These are phyloP conservation scores for Tetragnatha montana DNA, from an alignment of 2,888 invertebrate species.

Conservation along the genomic window DNA sequence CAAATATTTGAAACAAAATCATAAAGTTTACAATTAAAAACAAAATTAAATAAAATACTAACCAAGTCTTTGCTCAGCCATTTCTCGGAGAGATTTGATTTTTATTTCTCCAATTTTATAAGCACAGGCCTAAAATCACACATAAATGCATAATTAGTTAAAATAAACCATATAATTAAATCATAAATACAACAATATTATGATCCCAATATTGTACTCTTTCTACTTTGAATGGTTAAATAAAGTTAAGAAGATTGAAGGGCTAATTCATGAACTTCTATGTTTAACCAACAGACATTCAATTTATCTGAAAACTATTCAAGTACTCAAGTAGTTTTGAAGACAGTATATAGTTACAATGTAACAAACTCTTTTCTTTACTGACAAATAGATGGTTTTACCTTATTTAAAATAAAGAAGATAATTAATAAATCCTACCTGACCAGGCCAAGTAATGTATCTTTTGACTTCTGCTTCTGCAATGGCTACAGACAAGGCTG, in stretches of 20 bases:
- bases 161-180: too few species aligned
- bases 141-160: neutral
- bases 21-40: too few species aligned
- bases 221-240: too few species aligned
- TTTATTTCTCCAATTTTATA: conserved; percentile 75
- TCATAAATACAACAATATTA: too few species aligned
- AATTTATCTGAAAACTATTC: too few species aligned
- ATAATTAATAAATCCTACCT: conserved; percentile 65
- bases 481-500: conserved; percentile 72
- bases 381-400: neutral
- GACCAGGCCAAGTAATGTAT: conserved; percentile 75
- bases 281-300: too few species aligned
- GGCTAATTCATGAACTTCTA: too few species aligned
- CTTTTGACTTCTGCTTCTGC: conserved; percentile 74
- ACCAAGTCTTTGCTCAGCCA: conserved; percentile 74
- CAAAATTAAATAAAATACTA: neutral
- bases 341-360: too few species aligned
- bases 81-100: conserved; percentile 74
- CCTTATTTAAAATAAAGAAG: neutral
- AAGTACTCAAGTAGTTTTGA: too few species aligned
- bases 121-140: conserved; percentile 73
- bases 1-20: neutral
- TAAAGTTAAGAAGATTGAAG: too few species aligned
- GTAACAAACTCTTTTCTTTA: neutral
- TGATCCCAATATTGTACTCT: too few species aligned